Evolutionary conservation across 2,797 vertebrate species (phyloP), one percentile per base, ranked within the genome.

Genomic region (Sebastiscus albofasciatus): DNA sequence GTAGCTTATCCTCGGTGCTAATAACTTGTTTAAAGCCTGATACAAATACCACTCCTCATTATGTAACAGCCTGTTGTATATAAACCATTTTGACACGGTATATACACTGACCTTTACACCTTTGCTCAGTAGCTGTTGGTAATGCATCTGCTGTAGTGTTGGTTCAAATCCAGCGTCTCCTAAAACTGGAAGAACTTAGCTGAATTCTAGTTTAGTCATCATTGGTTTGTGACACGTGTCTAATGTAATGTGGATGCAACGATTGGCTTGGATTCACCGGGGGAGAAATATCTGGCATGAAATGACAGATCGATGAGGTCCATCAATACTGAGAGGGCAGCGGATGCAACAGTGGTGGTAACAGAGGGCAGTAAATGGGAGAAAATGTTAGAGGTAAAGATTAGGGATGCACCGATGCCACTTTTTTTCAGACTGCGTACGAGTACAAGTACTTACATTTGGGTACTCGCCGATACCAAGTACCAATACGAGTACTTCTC

Each of bases 301-400:
- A 26, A 20, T 18, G 18, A 78, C 33, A 5, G 70, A 78, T 88
- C 79, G 52, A 79, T 84, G 34, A 71, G 52, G 34, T 16, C 2
- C 65, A 83, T 81, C 33, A 0, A 54, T 22, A 18, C 42, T 3
- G 49, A 54, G 1, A 69, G 70, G 14, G 7, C 26, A 34, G 24
- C 0, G 12, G 54, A 46, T 27, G 29, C 22, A 49, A 18, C 24
- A 8, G 29, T 36, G 71, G 24, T 34, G 20, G 2, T 2, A 18
- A 34, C 8, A 34, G 22, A 10, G 20, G 9, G 39, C 33, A n/a
- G 36, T 1, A 20, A 36, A 12, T 2, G 31, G 11, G n/a, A 60
- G 59, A 26, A 27, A 1, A 67, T 14, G 20, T 20, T 33, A 18
- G 34, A 39, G 26, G 18, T 4, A 33, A 56, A 62, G 59, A 39